These are phyloP conservation scores for Drepanosiphum platanoidis DNA, from an alignment of 2,888 invertebrate species.

Conservation along the genomic window DNA sequence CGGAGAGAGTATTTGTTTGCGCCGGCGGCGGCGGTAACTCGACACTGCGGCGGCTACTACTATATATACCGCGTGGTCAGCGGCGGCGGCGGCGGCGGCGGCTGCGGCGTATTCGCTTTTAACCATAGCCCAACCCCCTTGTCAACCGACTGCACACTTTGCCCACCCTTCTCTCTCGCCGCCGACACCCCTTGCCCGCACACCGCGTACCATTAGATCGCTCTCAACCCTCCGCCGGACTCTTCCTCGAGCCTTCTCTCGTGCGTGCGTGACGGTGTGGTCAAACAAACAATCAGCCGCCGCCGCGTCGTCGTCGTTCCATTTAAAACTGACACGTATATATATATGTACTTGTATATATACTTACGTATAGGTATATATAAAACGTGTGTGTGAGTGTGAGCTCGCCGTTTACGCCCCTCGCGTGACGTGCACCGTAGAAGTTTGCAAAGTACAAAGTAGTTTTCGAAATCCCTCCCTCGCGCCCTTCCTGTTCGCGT, in stretches of 20 bases:
- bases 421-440: background rate
- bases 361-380: background rate
- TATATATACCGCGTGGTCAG: slow-evolving; percentile 17
- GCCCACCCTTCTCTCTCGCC: background rate
- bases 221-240: background rate
- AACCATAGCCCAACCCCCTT: slow-evolving; percentile 47
- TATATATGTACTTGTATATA: background rate
- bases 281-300: background rate
- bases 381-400: background rate
- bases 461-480: background rate
- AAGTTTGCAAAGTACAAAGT: background rate
- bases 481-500: background rate
- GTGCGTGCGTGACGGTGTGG: slow-evolving; percentile 8
- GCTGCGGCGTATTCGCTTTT: slow-evolving; percentile 31
- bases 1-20: slow-evolving; percentile 22
- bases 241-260: background rate
- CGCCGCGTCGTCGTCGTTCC: background rate
- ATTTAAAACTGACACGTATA: slow-evolving; percentile 6
- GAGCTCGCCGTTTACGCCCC: background rate
- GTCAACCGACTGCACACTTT: slow-evolving; percentile 5
- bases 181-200: background rate
- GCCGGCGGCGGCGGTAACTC: slow-evolving; percentile 40
- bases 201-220: background rate
- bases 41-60: slow-evolving; percentile 33
- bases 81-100: background rate